Evolutionary conservation across 1,140 invertebrate genomes (phyloP).

Genomic region (Orchesella cincta): DNA sequence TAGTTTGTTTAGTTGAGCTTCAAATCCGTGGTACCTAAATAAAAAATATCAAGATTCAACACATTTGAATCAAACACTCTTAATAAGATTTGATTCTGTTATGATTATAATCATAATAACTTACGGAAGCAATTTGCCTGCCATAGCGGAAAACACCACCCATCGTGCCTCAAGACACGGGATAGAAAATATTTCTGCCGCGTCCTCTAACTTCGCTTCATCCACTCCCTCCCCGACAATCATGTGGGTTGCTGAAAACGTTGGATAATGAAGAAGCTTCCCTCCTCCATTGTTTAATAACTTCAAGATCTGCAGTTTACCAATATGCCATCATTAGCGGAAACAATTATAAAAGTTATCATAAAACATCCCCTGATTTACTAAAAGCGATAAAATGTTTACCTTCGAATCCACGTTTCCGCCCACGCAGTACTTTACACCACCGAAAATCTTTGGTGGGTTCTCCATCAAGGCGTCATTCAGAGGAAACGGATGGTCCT

Average conservation of each 20-base stretch:
- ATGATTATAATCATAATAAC: background rate
- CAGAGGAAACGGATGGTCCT: conserved; percentile 35
- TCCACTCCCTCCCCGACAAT: conserved; percentile 78
- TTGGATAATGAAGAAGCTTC: conserved; percentile 77
- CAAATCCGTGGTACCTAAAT: conserved; percentile 44
- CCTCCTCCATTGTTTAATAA: conserved; percentile 78
- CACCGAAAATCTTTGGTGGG: conserved; percentile 35
- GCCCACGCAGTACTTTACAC: conserved; percentile 33
- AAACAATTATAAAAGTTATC: too few species aligned
- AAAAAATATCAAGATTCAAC: too few species aligned
- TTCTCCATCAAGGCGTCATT: conserved; percentile 27
- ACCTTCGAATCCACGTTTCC: conserved; percentile 43
- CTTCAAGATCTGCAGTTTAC: conserved; percentile 68
- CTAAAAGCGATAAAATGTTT: background rate
- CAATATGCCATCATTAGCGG: conserved; percentile 15
- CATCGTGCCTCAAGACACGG: conserved; percentile 77
- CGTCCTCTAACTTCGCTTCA: conserved; percentile 77
- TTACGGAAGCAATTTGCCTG: conserved; percentile 69
- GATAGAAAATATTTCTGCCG: conserved; percentile 86
- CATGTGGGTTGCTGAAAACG: conserved; percentile 84
- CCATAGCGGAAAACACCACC: conserved; percentile 73
- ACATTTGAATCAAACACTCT: too few species aligned
- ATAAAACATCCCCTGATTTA: background rate
- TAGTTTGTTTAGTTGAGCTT: conserved; percentile 33
- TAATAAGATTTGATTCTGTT: too few species aligned